Percentiles rank a stretch among this genome's conserved stretches.
Evolutionary conservation across 2,113 vertebrate genomes (phyloP).

Genomic region (Cottus gobio): DNA sequence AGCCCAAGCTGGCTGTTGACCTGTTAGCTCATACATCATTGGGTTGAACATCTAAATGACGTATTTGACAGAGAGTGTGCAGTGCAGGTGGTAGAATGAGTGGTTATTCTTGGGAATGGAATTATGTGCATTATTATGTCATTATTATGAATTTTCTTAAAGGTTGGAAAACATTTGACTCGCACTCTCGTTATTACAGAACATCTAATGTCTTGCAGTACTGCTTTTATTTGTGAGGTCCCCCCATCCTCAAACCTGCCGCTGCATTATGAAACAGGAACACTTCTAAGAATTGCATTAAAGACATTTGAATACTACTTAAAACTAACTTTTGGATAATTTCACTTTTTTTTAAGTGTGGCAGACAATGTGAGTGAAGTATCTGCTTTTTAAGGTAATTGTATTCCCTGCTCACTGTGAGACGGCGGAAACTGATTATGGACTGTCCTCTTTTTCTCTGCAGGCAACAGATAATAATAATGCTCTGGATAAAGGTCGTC

Average conservation of each 20-base stretch:
- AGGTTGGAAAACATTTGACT: not conserved
- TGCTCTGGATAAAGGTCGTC: conserved; percentile 16
- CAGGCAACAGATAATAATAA: conserved; percentile 31
- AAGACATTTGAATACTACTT: not conserved
- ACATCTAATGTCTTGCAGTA: not conserved
- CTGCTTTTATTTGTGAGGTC: too few species aligned
- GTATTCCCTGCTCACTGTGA: conserved; percentile 15
- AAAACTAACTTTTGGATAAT: not conserved
- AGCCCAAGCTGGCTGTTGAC: not conserved
- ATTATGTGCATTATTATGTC: not conserved
- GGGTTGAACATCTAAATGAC: not conserved
- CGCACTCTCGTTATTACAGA: not conserved
- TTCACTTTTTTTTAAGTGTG: not conserved
- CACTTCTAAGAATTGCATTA: not conserved
- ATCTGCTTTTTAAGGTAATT: conserved; percentile 26
- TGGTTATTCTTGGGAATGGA: not conserved
- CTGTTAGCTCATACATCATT: not conserved
- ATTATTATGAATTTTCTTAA: not conserved
- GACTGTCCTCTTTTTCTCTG: conserved; percentile 24
- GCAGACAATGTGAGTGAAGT: not conserved
- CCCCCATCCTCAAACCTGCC: not conserved
- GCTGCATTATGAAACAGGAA: not conserved
- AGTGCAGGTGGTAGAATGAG: not conserved
- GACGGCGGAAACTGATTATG: not conserved
- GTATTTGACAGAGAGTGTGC: not conserved